Percentiles rank a stretch among this genome's conserved stretches.
Evolutionary conservation across 2,113 vertebrate species (phyloP).

Genomic region (Limanda limanda): DNA sequence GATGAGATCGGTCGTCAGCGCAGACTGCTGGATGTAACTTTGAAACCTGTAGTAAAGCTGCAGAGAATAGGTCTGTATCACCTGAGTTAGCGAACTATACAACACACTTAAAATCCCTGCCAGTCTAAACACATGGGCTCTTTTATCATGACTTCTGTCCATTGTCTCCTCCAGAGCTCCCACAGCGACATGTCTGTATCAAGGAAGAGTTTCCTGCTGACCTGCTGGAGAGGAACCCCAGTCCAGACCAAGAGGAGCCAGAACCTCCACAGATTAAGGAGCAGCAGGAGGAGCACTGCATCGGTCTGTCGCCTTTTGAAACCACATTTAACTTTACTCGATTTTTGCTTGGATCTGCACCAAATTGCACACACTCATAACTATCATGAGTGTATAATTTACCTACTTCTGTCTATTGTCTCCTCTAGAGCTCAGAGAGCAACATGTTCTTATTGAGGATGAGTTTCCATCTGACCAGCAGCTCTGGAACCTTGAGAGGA

Average conservation of each 20-base stretch:
- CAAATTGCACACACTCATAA: no score
- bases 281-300: neutral
- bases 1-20: no score
- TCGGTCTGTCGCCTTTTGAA: no score
- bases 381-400: no score
- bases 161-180: neutral
- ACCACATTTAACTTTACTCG: no score
- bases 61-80: conserved; percentile 6
- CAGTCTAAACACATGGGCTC: neutral
- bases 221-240: neutral
- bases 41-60: no score
- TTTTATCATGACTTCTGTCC: neutral
- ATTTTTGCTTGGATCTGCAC: no score
- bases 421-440: neutral
- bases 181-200: neutral
- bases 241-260: neutral
- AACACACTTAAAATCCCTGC: neutral
- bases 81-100: neutral
- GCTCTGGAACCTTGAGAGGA: neutral
- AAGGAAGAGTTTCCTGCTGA: conserved; percentile 1
- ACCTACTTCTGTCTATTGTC: neutral
- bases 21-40: no score
- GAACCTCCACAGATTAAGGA: neutral
- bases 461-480: neutral
- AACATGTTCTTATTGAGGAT: neutral